Conservation (phyloP, 2,797 vertebrate species). For the Onychomys leucogaster region DNA sequence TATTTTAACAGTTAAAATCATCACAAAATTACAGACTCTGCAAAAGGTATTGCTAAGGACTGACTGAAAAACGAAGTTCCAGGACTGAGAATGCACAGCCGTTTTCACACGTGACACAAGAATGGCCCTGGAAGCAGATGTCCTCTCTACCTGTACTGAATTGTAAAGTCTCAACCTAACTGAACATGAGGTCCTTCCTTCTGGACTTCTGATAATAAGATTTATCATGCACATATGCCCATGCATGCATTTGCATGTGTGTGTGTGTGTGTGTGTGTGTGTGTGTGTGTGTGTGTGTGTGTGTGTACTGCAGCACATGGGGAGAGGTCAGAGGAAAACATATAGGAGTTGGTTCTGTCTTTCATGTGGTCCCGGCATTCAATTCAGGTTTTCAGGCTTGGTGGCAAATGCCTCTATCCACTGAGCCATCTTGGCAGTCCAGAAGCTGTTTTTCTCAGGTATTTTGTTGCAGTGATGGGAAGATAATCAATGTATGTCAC, state of each 20-base stretch:
- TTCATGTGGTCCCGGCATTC: neutral
- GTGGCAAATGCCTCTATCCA: neutral
- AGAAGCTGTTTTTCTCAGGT: neutral
- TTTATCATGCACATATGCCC: too few species aligned
- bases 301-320: neutral
- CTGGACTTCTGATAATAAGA: neutral
- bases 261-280: too few species aligned
- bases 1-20: slow-evolving; percentile 21
- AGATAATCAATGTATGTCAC: neutral
- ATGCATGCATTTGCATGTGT: too few species aligned
- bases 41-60: neutral
- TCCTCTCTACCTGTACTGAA: neutral
- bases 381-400: neutral
- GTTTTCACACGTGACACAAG: neutral
- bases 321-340: neutral
- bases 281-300: too few species aligned
- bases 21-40: neutral
- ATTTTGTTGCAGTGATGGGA: neutral
- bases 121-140: neutral
- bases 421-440: neutral
- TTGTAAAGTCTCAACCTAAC: neutral
- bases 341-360: neutral
- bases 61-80: neutral
- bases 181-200: neutral
- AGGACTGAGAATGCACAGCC: neutral